A percentile compares a stretch with the other conserved stretches of the same genome.
phyloP scores from a whole-genome alignment of 2,797 vertebrate genomes.

The Hydrolagus colliei region DNA sequence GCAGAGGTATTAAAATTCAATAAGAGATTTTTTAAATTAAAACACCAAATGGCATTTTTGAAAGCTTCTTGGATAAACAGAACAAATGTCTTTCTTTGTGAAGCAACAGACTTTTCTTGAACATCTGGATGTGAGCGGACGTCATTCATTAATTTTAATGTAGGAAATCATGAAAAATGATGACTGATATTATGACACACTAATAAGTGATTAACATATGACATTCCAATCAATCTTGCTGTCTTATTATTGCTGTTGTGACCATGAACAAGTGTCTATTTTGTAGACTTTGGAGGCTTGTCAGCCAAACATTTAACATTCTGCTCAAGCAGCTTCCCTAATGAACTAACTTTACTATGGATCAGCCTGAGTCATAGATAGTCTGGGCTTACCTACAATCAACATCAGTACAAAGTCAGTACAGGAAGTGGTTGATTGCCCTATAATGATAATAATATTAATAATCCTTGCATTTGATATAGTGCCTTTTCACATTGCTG shows the following conservation, averaged over 20 bases:
- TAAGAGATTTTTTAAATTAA: not conserved
- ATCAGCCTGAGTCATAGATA: not conserved
- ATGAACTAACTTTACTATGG: not conserved
- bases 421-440: too few species aligned
- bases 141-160: not conserved
- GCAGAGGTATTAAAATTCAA: not conserved
- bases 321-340: not conserved
- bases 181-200: slow-evolving; percentile 8
- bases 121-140: not conserved
- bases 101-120: not conserved
- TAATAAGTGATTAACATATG: slow-evolving; percentile 17
- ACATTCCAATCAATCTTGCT: slow-evolving; percentile 3
- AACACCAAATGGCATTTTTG: not conserved
- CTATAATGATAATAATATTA: too few species aligned
- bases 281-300: slow-evolving; percentile 8
- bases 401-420: too few species aligned
- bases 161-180: not conserved
- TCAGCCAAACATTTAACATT: slow-evolving; percentile 14
- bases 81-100: not conserved
- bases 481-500: too few species aligned
- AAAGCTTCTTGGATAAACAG: not conserved
- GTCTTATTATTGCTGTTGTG: slow-evolving; percentile 11
- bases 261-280: not conserved
- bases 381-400: too few species aligned
- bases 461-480: too few species aligned